Evolutionary conservation across 2,797 vertebrate genomes (phyloP), one percentile per base, ranked within the genome.

Genomic region (Harpagifer antarcticus): DNA sequence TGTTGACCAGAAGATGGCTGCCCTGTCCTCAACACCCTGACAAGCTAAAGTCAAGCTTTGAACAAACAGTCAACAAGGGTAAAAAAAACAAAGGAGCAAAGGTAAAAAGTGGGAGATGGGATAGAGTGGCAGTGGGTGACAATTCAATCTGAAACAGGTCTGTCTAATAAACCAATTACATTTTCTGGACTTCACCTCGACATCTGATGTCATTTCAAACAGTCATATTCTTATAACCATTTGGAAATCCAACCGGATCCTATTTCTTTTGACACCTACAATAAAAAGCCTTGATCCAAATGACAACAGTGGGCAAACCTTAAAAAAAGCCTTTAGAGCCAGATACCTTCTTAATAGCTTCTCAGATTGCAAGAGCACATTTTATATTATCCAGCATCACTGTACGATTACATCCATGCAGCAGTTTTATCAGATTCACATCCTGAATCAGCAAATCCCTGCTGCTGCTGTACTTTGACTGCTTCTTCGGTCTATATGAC

Each of bases 1-100:
- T 79, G 65, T 72, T 80, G 62, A 83, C 20, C 40, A 77, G 74
- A 74, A 89, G 89, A 87, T 72, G 64, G 68, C 76, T 48, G 48
- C 68, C 48, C 57, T 77, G 72, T 82, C 82, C 64, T 84, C 68
- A 54, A 59, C 43, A 75, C 45, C 49, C 67, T 78, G 84, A 82
- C 84, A 78, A 76, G 70, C 15, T 76, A 68, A 78, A 56, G 74
- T 74, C 68, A 70, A 77, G 79, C 68, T 78, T 20, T 64, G 54
- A 77, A 76, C 54, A 74, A 68, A 79, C 43, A 73, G 1, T 7
- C 33, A 37, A 37, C 33, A 44, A 64, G 44, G 37, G 17, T 50
- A 42, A 72, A 62, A n/a, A 79, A 45, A 31, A 58, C 67, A 45
- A 69, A 45, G 20, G n/a, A 31, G 52, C 31, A 44, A 67, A 63